Percentiles rank a stretch among this genome's conserved stretches.
Conservation (phyloP, 1,140 invertebrate genomes). For the Anastatus disparis region DNA sequence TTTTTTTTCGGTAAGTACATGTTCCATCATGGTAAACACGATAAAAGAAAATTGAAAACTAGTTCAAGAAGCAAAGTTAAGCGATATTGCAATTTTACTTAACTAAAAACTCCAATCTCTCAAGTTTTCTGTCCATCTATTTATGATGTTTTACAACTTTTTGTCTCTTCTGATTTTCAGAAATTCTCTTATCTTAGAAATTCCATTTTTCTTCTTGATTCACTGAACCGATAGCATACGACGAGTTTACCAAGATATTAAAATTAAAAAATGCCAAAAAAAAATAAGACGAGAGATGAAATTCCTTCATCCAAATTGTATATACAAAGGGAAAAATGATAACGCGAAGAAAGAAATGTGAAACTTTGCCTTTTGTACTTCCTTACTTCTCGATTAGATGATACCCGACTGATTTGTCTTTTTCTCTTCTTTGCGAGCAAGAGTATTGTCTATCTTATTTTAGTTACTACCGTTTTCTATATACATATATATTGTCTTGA, state of each 20-base stretch:
- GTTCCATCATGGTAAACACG: no score
- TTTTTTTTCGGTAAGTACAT: no score
- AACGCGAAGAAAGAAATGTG: background rate
- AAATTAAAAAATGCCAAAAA: slow-evolving; percentile 24
- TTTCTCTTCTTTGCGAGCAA: slow-evolving; percentile 10
- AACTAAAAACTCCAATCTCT: no score
- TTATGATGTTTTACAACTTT: no score
- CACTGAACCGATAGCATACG: background rate
- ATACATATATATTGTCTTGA: background rate
- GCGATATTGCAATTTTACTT: no score
- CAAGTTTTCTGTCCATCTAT: no score
- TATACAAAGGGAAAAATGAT: background rate
- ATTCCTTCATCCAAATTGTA: no score
- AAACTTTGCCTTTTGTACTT: background rate
- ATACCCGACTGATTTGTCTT: slow-evolving; percentile 12
- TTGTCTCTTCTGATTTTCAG: no score
- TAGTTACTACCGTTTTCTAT: slow-evolving; percentile 1
- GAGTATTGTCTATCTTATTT: background rate
- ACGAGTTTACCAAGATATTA: slow-evolving; percentile 3
- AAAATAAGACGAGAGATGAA: background rate
- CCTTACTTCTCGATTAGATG: background rate
- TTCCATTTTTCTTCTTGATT: no score
- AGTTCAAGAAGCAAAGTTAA: no score
- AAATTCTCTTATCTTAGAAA: no score
- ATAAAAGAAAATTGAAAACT: no score